Evolutionary conservation across 2,888 invertebrate genomes (phyloP).

Genomic region (Agrotis exclamationis): DNA sequence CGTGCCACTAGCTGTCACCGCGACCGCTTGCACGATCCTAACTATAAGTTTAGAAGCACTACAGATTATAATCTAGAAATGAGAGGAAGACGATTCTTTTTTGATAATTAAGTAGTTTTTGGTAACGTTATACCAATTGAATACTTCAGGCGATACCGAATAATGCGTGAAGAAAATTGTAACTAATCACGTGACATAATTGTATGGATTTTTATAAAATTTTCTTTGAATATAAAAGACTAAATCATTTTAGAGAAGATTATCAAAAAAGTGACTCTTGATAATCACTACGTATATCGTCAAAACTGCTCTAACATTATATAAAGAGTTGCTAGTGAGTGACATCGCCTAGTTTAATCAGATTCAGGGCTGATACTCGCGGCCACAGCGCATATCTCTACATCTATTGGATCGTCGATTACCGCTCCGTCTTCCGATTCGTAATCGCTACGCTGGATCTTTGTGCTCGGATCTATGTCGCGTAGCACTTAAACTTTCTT

Average conservation of each 20-base stretch:
- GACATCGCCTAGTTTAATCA: conserved; percentile 30
- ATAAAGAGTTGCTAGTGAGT: conserved; percentile 11
- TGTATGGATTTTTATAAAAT: too few relatives aligned
- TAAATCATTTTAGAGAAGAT: too few relatives aligned
- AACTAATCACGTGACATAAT: too few relatives aligned
- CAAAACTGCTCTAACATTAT: neutral
- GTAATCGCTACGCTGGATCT: conserved; percentile 41
- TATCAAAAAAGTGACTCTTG: neutral
- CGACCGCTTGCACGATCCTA: conserved; percentile 54
- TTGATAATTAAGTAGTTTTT: conserved; percentile 1
- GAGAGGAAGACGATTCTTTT: neutral
- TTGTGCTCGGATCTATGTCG: conserved; percentile 7
- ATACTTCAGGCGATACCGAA: neutral
- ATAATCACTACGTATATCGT: neutral
- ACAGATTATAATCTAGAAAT: conserved; percentile 38
- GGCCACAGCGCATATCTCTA: conserved; percentile 31
- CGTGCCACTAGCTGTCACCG: conserved; percentile 67
- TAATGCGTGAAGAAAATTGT: neutral
- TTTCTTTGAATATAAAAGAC: too few relatives aligned
- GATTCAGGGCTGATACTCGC: conserved; percentile 23
- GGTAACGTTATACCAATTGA: neutral
- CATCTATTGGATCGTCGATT: conserved; percentile 58
- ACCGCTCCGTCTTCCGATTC: conserved; percentile 40
- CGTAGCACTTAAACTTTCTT: conserved; percentile 10
- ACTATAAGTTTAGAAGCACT: conserved; percentile 51